Evolutionary conservation across 2,797 vertebrate genomes (phyloP).

Genomic region (Enteromius treurensis): DNA sequence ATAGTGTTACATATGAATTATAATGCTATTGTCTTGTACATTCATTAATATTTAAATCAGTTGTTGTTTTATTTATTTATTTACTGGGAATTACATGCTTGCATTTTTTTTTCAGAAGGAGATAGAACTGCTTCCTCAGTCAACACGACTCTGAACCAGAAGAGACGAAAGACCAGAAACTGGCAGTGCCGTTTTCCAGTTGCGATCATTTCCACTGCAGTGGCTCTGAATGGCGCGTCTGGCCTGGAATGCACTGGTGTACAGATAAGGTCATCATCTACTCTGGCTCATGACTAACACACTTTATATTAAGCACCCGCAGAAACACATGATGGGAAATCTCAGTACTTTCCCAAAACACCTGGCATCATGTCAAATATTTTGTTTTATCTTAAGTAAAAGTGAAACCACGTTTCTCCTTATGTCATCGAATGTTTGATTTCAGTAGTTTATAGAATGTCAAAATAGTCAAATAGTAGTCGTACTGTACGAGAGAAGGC

Average conservation of each 20-base stretch:
- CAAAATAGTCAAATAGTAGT: background rate
- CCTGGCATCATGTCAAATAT: conserved; percentile 9
- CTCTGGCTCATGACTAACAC: background rate
- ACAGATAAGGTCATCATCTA: conserved; percentile 54
- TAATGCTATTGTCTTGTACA: background rate
- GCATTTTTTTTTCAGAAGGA: background rate
- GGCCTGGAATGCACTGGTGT: conserved; percentile 65
- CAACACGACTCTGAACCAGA: conserved; percentile 10
- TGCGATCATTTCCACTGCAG: conserved; percentile 65
- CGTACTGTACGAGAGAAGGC: background rate
- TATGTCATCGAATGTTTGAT: background rate
- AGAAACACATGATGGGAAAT: background rate
- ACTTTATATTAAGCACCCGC: background rate
- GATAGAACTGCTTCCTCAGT: background rate
- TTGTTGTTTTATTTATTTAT: background rate
- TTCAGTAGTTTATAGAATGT: background rate
- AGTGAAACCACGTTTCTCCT: conserved; percentile 2
- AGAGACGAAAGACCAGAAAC: conserved; percentile 57
- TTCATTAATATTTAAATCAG: background rate
- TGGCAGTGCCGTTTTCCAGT: conserved; percentile 61
- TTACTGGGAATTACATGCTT: background rate
- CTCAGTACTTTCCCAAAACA: conserved; percentile 34
- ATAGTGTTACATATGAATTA: background rate
- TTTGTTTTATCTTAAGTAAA: conserved; percentile 1
- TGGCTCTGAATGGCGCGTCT: conserved; percentile 61